Evolutionary conservation across 2,797 vertebrate species (phyloP), one percentile per base, ranked within the genome.

Genomic region (Microchirus variegatus): DNA sequence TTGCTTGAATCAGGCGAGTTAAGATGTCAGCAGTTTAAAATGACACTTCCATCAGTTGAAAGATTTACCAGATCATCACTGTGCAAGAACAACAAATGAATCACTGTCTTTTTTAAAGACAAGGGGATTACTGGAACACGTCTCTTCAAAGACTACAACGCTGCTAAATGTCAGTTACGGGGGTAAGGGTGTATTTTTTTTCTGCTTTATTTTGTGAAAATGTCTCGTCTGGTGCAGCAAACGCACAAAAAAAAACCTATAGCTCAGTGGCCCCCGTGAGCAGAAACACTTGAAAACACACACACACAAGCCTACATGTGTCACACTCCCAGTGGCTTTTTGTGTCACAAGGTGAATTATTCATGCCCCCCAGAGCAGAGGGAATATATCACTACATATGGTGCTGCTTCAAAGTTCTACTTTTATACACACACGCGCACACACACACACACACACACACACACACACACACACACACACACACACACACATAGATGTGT

Each of bases 11-110:
- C 54, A 67, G 67, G 61, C n/a, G 82, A 84, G 81, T 89, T 87
- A 90, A 91, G 75, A 57, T 86, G 86, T 92, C 91, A 90, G 86
- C 88, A 77, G 87, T 77, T 82, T 70, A 68, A 77, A 87, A 88
- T 88, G 75, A 83, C 73, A 56, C 57, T 63, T 73, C 54, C 56
- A 57, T 78, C 88, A 70, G 77, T 54, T 80, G 71, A 74, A 72
- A 87, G 76, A 75, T 70, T 63, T 67, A 40, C 78, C 77, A 71
- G 68, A 75, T 90, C 87, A 86, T 78, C 84, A 64, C 79, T 15
- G 10, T 0, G 41, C 72, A 84, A 87, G 89, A 90, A 81, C 90
- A 85, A 90, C 78, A 70, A 75, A 80, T 83, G 75, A 81, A 86
- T 85, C 82, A 80, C 71, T 46, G 66, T 52, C 57, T 70, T 77